Conservation (phyloP, 2,888 invertebrate species). For the Blastobasis lacticolella region DNA sequence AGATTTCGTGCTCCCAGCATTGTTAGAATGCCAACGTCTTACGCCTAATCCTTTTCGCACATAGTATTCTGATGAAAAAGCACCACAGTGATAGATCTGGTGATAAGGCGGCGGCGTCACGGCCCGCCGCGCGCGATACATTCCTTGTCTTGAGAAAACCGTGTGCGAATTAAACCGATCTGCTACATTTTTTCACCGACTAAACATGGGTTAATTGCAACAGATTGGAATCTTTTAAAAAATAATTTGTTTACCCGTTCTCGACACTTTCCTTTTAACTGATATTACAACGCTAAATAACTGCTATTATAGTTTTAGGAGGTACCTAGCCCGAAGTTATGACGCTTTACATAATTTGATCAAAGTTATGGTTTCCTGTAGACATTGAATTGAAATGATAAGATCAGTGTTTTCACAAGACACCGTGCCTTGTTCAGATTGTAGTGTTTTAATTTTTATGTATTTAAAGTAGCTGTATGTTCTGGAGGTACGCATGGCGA, state of each 20-base stretch:
- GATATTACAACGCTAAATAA: not conserved
- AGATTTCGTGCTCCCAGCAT: conserved; percentile 22
- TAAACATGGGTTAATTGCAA: conserved; percentile 42
- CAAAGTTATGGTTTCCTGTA: conserved; percentile 13
- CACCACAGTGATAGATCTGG: conserved; percentile 40
- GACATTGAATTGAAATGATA: conserved; percentile 15
- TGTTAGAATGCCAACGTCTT: conserved; percentile 20
- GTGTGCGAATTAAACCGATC: conserved; percentile 40
- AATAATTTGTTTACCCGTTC: conserved; percentile 45
- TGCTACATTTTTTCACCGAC: conserved; percentile 35
- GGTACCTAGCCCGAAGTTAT: not conserved
- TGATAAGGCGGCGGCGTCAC: conserved; percentile 43
- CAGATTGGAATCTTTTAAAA: conserved; percentile 41
- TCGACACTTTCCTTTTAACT: conserved; percentile 7
- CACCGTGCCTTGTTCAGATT: conserved; percentile 7
- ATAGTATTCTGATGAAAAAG: conserved; percentile 35
- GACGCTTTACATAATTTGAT: conserved; percentile 8
- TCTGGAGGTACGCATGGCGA: conserved; percentile 10
- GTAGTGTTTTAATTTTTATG: conserved; percentile 14
- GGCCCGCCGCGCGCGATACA: conserved; percentile 32
- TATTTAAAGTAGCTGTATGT: conserved; percentile 20
- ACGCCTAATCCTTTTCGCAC: conserved; percentile 38
- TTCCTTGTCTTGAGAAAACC: conserved; percentile 41
- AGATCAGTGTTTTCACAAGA: conserved; percentile 17
- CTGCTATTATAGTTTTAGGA: conserved; percentile 2